phyloP scores from a whole-genome alignment of 1,140 invertebrate genomes.

The Globodera rostochiensis region DNA sequence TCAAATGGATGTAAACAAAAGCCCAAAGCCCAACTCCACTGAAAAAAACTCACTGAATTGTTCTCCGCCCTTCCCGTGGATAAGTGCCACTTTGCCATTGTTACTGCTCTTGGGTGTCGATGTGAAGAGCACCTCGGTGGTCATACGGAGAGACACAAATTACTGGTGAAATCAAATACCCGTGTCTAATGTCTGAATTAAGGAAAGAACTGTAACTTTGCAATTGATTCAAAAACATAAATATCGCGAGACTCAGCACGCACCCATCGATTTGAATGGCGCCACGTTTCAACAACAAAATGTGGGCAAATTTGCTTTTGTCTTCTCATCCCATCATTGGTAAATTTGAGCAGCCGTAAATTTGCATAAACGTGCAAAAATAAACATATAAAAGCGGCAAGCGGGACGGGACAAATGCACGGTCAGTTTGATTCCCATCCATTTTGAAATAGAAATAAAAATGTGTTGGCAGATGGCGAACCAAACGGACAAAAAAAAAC shows the following conservation, averaged over 20 bases:
- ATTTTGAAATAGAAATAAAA: no score
- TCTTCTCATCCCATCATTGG: not conserved
- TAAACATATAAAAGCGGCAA: no score
- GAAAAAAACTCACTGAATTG: not conserved
- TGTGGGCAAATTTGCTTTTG: not conserved
- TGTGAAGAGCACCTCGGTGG: not conserved
- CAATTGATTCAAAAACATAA: no score
- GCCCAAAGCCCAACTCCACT: no score
- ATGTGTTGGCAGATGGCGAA: not conserved
- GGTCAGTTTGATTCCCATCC: no score
- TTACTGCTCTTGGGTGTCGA: not conserved
- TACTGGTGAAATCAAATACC: not conserved
- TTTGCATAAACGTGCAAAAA: no score
- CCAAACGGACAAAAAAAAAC: no score
- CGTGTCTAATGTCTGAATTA: not conserved
- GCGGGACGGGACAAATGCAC: no score
- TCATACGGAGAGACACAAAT: not conserved
- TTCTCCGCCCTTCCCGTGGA: not conserved
- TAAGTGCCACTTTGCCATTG: not conserved
- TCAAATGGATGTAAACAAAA: no score
- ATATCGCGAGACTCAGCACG: no score
- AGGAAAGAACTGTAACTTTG: no score
- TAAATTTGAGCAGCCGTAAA: not conserved
- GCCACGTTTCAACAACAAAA: not conserved
- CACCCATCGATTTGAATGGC: not conserved